Base-by-base conservation (phyloP, 2,797 vertebrate species). In the Toxotes lorentzi region DNA sequence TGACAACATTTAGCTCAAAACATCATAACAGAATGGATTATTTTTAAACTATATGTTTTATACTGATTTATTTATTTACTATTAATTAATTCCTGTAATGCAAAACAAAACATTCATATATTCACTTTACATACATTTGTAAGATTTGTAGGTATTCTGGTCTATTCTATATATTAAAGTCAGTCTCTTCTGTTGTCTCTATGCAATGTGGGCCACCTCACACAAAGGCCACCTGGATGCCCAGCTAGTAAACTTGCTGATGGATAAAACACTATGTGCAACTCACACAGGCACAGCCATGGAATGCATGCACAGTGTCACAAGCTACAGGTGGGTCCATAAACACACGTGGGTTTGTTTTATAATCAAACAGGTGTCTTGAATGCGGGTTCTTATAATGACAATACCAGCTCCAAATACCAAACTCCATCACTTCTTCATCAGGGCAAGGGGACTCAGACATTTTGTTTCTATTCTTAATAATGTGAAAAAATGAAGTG, bases 181-280 rank as follows among this genome's bases (percentile, higher is more conserved):
- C 40, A 2, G 9, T 59, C 7, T 64, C 11, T 54, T 51, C 5
- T 68, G 16, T 54, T 48, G 23, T 16, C 43, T 70, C 7, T 32
- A 2, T 78, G 48, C 24, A 1, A 21, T 7, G 32, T 45, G 23
- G 53, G 43, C 63, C 76, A 74, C 70, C 50, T 75, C 70, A 67
- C n/a, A 77, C 43, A 59, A 54, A 43, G 41, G 51, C 58, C 48
- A 82, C 54, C 70, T 80, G 79, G 12, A 57, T 27, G 21, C 23
- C 51, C 30, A 70, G 56, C 48, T 61, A 62, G 27, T 88, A 89
- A 87, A 85, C 43, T 2, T 65, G 21, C 65, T 74, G 68, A 85
- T 84, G 65, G 84, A 72, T 50, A 17, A 91, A 82, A n/a, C 67
- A 43, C 9, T 32, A 65, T 43, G 51, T 68, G 32, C 13, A 57